phyloP scores from a whole-genome alignment of 2,113 vertebrate genomes.

The Aramus guarauna region DNA sequence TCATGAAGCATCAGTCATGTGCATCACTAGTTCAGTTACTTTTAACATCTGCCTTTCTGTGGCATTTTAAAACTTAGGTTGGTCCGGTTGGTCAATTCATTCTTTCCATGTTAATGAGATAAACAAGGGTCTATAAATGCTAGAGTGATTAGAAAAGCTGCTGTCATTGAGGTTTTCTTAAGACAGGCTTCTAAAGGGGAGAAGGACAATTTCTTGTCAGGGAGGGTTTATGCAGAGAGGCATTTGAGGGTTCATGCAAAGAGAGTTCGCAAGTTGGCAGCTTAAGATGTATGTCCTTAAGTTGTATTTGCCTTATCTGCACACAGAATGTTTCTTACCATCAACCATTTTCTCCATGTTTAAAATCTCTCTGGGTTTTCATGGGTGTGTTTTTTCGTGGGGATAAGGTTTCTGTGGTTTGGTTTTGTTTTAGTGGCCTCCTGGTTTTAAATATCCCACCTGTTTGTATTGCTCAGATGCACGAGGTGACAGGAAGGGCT shows the following conservation, averaged over 20 bases:
- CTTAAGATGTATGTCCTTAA: neutral
- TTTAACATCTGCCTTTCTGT: neutral
- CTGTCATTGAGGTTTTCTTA: neutral
- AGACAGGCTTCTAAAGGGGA: neutral
- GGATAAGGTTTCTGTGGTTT: neutral
- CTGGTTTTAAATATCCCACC: slow-evolving; percentile 21
- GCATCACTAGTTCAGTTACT: neutral
- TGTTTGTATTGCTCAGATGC: neutral
- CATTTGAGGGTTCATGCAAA: neutral
- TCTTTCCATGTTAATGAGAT: fast-evolving
- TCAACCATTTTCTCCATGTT: neutral
- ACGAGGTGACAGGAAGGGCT: slow-evolving; percentile 56
- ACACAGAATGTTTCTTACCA: neutral
- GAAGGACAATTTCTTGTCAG: neutral
- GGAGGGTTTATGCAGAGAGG: neutral
- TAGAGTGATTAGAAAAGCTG: neutral
- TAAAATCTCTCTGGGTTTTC: neutral
- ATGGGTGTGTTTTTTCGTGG: neutral
- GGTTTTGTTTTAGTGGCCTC: neutral
- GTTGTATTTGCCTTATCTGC: neutral
- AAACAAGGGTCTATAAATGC: neutral
- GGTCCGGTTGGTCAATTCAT: neutral
- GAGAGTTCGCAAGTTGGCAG: neutral
- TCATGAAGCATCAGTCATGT: neutral
- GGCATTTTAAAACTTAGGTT: neutral